Conservation (phyloP, 53 echinoderm and acorn worm species). For the Echinarachnius parma region DNA sequence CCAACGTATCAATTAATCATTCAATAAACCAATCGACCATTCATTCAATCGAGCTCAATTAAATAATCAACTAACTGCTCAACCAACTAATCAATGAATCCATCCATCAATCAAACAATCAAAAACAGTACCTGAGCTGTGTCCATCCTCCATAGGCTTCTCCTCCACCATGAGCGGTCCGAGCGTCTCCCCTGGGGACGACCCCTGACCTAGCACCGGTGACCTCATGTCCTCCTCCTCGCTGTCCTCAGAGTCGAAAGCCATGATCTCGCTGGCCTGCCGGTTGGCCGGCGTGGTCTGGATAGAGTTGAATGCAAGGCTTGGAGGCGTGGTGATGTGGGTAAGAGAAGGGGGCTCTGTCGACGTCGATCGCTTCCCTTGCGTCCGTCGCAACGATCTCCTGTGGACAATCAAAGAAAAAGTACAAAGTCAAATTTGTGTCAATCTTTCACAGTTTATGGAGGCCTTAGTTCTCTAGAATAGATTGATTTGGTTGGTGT, state of each 20-base stretch:
- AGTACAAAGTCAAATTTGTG: too few species aligned
- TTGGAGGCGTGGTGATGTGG: not conserved
- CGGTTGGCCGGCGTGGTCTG: constrained; percentile 55
- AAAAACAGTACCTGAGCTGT: constrained; percentile 84
- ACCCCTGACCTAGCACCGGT: constrained; percentile 48
- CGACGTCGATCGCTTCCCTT: too few species aligned
- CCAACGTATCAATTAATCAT: too few species aligned
- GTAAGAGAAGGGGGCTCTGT: constrained; percentile 27
- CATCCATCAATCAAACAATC: too few species aligned
- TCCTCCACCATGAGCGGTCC: constrained; percentile 72
- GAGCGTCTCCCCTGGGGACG: constrained; percentile 25
- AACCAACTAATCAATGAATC: too few species aligned
- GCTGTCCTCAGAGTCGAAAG: constrained; percentile 92
- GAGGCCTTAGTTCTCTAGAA: too few species aligned
- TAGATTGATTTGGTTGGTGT: too few species aligned
- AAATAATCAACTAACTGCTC: too few species aligned
- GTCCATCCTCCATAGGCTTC: constrained; percentile 67
- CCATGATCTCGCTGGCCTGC: constrained; percentile 93
- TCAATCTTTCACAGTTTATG: too few species aligned
- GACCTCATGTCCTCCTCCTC: constrained; percentile 77
- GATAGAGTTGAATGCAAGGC: constrained; percentile 27
- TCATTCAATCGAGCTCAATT: too few species aligned
- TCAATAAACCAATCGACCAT: too few species aligned
- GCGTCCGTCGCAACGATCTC: constrained; percentile 16
- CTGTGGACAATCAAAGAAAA: not conserved